Conservation (phyloP, 2,888 invertebrate genomes). For the Gisinianus flammeolus region DNA sequence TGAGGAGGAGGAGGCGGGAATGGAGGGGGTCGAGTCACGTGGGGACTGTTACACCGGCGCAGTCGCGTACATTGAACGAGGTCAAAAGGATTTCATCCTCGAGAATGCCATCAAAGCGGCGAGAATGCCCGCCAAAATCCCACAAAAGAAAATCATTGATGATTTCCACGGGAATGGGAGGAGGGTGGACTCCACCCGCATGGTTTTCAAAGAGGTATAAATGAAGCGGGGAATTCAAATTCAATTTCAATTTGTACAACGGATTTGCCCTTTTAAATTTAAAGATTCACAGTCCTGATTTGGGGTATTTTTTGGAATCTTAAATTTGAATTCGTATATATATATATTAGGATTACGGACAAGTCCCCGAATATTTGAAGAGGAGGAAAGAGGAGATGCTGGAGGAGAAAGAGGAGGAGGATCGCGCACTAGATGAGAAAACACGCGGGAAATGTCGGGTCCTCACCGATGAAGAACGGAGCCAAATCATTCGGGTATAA, state of each 20-base stretch:
- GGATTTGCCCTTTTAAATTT: neutral
- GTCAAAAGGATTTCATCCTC: constrained; percentile 19
- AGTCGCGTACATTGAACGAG: constrained; percentile 7
- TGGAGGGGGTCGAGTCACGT: neutral
- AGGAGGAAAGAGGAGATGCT: neutral
- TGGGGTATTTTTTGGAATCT: neutral
- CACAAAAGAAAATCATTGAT: constrained; percentile 9
- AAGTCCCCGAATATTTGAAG: constrained; percentile 14
- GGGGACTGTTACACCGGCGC: constrained; percentile 1
- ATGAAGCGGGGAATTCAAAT: no score
- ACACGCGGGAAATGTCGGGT: neutral
- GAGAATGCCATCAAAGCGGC: constrained; percentile 29
- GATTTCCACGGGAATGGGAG: constrained; percentile 5
- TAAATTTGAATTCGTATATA: no score
- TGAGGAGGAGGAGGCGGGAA: neutral
- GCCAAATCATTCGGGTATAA: neutral
- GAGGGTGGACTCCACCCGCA: neutral
- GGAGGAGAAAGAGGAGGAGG: neutral
- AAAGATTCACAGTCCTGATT: neutral
- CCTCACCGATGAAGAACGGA: neutral
- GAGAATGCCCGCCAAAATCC: constrained; percentile 14
- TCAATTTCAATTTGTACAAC: neutral
- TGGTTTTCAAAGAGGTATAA: constrained; percentile 9
- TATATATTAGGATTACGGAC: constrained; percentile 19
- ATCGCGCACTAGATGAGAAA: neutral